These are phyloP conservation scores for Bombus consobrinus DNA, from an alignment of 1,140 invertebrate species.

Conservation along the genomic window DNA sequence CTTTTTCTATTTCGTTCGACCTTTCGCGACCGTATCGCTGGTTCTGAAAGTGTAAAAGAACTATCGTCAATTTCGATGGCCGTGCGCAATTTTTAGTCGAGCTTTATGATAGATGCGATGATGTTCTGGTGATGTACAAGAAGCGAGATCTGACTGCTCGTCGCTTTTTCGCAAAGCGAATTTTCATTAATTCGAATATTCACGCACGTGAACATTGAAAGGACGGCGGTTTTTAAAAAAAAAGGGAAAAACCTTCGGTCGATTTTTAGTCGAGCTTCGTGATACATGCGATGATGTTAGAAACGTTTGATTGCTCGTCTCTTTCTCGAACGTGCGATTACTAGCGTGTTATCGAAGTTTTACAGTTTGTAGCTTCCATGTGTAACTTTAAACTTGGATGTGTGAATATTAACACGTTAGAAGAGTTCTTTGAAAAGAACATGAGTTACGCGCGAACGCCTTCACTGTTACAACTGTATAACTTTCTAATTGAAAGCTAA, in stretches of 20 bases:
- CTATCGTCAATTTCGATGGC: neutral
- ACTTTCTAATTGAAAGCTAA: neutral
- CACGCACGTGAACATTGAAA: no score
- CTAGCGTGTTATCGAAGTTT: no score
- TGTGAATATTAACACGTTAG: neutral
- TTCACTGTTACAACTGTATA: neutral
- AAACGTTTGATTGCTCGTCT: no score
- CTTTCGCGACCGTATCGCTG: neutral
- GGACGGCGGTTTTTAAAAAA: no score
- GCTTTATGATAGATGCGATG: neutral
- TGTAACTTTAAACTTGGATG: no score
- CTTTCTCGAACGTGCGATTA: no score
- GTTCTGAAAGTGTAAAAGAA: constrained; percentile 5
- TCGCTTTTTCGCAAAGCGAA: neutral
- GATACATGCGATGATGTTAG: no score
- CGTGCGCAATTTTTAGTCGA: neutral
- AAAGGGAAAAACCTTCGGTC: no score
- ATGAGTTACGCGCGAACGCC: neutral
- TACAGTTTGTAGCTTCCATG: no score
- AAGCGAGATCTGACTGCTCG: neutral
- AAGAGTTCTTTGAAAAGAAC: neutral
- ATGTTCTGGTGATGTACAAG: neutral
- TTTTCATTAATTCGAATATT: no score
- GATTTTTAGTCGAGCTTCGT: no score
- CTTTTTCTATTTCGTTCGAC: neutral